A percentile compares a stretch with the other conserved stretches of the same genome.
Conservation (phyloP, 1,140 invertebrate genomes). For the Parapsyche elsis region DNA sequence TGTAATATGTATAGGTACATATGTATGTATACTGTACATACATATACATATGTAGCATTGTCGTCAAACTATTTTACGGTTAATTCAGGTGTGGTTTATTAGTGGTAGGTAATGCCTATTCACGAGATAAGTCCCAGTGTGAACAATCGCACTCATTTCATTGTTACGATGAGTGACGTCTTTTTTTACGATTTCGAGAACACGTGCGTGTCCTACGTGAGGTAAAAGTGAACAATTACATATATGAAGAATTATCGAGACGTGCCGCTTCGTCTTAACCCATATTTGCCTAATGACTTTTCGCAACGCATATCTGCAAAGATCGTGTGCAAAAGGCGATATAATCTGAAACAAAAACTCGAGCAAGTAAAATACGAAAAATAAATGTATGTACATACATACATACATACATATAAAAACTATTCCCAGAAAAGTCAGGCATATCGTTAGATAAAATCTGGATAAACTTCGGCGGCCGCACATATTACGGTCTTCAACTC, state of each 20-base stretch:
- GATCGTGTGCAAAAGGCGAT: too few relatives aligned
- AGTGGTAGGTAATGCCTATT: background rate
- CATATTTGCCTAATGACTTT: constrained; percentile 11
- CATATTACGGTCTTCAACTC: background rate
- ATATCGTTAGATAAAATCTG: too few relatives aligned
- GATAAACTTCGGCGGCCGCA: too few relatives aligned
- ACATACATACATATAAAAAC: too few relatives aligned
- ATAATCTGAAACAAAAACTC: too few relatives aligned
- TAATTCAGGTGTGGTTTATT: background rate
- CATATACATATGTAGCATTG: too few relatives aligned
- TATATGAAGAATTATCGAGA: background rate
- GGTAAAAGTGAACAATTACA: constrained; percentile 11
- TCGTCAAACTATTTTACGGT: too few relatives aligned
- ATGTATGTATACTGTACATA: too few relatives aligned
- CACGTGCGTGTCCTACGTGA: background rate
- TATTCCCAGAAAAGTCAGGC: too few relatives aligned
- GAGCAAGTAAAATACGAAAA: too few relatives aligned
- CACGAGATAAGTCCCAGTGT: background rate
- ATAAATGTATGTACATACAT: too few relatives aligned
- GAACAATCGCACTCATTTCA: background rate
- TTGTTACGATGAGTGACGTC: background rate
- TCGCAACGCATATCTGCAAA: background rate
- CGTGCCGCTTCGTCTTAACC: background rate
- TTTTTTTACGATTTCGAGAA: constrained; percentile 21
- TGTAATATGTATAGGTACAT: too few relatives aligned